These are phyloP conservation scores for Andricus curvator DNA, from an alignment of 2,888 invertebrate genomes.

Conservation along the genomic window DNA sequence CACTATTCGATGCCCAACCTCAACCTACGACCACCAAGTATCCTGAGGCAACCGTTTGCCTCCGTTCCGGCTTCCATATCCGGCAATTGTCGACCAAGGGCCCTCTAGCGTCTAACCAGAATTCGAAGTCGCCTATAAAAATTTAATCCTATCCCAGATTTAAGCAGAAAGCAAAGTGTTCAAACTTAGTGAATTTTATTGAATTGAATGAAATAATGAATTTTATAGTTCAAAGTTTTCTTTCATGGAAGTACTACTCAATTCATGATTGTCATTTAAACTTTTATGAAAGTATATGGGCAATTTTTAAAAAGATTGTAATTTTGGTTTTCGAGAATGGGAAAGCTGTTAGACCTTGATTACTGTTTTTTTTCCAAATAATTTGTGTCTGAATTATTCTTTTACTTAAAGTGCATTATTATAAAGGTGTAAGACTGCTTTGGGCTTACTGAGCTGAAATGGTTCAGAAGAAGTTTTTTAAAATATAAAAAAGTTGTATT, in stretches of 20 bases:
- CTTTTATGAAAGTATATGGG: background rate
- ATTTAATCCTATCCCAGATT: background rate
- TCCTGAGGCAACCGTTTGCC: slow-evolving; percentile 46
- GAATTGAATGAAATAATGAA: background rate
- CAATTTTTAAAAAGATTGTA: too few species aligned
- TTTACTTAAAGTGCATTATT: too few species aligned
- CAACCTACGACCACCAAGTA: slow-evolving; percentile 58
- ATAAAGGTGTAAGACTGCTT: too few species aligned
- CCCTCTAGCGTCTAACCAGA: background rate
- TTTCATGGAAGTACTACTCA: background rate
- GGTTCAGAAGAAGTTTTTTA: too few species aligned
- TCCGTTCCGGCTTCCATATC: background rate
- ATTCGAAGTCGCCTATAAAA: background rate
- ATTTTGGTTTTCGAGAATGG: too few species aligned
- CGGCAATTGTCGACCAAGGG: background rate
- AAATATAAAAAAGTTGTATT: too few species aligned
- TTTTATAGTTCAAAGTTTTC: background rate
- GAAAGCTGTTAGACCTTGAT: too few species aligned
- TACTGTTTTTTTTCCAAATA: too few species aligned
- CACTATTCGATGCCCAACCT: slow-evolving; percentile 59
- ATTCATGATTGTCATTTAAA: background rate
- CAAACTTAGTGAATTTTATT: background rate
- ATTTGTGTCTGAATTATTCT: too few species aligned
- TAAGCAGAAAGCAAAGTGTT: background rate
- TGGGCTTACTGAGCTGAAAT: too few species aligned